Conservation (phyloP, 2,113 vertebrate genomes). For the Sceloporus tristichus region DNA sequence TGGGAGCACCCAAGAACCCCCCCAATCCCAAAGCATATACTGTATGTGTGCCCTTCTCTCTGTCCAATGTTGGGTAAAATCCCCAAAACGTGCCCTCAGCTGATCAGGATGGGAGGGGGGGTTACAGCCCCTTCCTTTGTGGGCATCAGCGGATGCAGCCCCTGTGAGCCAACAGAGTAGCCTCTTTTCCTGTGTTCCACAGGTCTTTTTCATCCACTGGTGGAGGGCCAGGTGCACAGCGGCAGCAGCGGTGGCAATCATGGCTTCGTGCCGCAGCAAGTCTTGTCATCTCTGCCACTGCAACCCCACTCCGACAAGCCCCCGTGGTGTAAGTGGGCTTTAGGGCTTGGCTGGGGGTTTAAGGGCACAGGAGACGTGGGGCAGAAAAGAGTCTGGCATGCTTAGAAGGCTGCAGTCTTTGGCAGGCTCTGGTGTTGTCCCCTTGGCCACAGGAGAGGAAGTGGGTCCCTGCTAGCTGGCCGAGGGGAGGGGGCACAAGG, state of each 20-base stretch:
- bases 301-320: conserved; percentile 90
- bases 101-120: too few species aligned
- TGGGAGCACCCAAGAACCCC: too few species aligned
- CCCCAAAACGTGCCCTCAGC: too few species aligned
- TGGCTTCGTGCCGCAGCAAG: conserved; percentile 87
- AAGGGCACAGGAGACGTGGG: background rate
- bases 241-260: conserved; percentile 73
- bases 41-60: too few species aligned
- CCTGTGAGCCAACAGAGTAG: too few species aligned
- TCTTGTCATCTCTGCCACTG: conserved; percentile 84
- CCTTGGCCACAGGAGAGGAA: background rate
- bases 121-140: too few species aligned
- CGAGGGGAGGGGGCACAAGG: background rate
- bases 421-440: too few species aligned
- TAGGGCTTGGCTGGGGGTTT: conserved; percentile 4
- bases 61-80: too few species aligned
- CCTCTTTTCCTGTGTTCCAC: conserved; percentile 49
- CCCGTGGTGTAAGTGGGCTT: conserved; percentile 92
- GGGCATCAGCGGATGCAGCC: too few species aligned
- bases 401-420: too few species aligned
- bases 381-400: background rate
- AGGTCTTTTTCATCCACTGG: conserved; percentile 88
- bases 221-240: conserved; percentile 82
- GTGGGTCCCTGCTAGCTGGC: background rate
- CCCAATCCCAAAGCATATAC: too few species aligned